These are phyloP conservation scores for Polyodon spathula DNA, from an alignment of 2,113 vertebrate genomes.

Conservation along the genomic window DNA sequence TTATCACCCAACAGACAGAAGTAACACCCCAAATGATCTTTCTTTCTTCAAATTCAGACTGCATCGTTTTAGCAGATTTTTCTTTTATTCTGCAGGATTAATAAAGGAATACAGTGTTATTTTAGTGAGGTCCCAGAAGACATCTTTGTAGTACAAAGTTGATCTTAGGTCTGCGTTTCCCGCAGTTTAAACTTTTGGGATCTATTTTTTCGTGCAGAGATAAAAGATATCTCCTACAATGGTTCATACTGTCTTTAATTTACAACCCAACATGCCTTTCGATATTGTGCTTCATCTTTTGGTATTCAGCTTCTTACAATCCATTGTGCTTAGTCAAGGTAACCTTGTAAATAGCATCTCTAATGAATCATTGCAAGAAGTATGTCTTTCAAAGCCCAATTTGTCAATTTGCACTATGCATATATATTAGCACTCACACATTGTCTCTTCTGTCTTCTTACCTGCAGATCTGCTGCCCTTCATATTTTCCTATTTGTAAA, in stretches of 20 bases:
- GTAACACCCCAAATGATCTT: background rate
- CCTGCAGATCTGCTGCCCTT: too few species aligned
- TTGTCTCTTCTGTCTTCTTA: too few species aligned
- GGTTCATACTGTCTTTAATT: too few species aligned
- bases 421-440: too few species aligned
- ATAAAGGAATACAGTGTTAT: background rate
- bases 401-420: too few species aligned
- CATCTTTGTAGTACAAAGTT: slow-evolving; percentile 1
- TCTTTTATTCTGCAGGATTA: background rate
- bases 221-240: too few species aligned
- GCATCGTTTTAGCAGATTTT: background rate
- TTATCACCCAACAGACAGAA: background rate
- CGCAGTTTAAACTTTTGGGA: background rate
- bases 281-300: background rate
- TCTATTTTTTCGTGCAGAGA: too few species aligned
- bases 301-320: background rate
- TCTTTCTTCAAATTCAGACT: background rate
- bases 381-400: too few species aligned
- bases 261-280: background rate
- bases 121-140: background rate
- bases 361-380: background rate
- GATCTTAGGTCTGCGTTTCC: background rate
- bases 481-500: too few species aligned
- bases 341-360: slow-evolving; percentile 4
- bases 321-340: background rate